Percentiles rank a stretch among this genome's conserved stretches.
Evolutionary conservation across 2,797 vertebrate species (phyloP).

Genomic region (Pipistrellus pipistrellus): DNA sequence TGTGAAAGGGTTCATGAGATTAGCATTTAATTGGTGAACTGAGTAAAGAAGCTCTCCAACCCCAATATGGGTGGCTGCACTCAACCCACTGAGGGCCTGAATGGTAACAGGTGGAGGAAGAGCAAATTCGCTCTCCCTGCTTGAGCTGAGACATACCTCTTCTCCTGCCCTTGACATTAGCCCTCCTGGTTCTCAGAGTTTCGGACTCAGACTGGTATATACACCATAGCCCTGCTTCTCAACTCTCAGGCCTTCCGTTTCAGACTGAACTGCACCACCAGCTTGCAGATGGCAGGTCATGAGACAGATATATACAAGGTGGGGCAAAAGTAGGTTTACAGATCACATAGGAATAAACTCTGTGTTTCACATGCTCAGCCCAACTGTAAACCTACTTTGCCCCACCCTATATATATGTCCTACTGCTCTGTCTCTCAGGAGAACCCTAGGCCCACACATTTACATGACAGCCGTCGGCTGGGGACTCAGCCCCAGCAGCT

Average conservation of each 20-base stretch:
- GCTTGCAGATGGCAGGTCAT: not conserved
- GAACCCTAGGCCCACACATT: not conserved
- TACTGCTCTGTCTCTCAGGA: not conserved
- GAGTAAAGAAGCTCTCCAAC: not conserved
- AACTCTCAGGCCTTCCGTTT: not conserved
- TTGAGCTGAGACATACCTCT: not conserved
- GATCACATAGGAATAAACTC: not conserved
- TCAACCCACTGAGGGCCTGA: not conserved
- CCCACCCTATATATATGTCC: not conserved
- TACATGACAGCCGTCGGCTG: accelerated
- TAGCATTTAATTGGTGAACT: not conserved
- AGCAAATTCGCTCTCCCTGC: not conserved
- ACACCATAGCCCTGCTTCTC: not conserved
- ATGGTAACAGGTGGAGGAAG: too few relatives aligned
- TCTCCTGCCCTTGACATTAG: not conserved
- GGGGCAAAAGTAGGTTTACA: not conserved
- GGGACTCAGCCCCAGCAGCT: not conserved
- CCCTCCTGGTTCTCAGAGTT: not conserved
- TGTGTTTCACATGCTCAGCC: not conserved
- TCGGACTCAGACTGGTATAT: not conserved
- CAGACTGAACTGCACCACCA: not conserved
- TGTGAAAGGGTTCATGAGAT: not conserved
- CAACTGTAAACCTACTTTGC: not conserved
- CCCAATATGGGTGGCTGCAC: not conserved
- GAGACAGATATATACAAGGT: not conserved